A percentile compares a stretch with the other conserved stretches of the same genome.
These are phyloP conservation scores for Chlorodrepanis virens DNA, from an alignment of 2,113 vertebrate species.

Conservation along the genomic window DNA sequence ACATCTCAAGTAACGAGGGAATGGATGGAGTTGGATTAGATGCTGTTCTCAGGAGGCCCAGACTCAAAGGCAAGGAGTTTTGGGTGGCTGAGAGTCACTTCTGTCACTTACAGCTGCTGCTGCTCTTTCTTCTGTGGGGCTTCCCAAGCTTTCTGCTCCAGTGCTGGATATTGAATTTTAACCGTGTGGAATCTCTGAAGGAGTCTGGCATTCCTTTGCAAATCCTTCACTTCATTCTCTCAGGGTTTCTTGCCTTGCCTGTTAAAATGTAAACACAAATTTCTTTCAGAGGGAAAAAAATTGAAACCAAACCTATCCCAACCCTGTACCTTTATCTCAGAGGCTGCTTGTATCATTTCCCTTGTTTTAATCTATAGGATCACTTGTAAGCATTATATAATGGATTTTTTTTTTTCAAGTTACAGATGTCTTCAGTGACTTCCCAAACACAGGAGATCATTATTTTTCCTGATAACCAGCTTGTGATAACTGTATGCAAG, in stretches of 20 bases:
- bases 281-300: background rate
- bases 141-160: background rate
- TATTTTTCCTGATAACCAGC: constrained; percentile 9
- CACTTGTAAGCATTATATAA: background rate
- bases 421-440: background rate
- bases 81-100: background rate
- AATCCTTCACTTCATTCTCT: background rate
- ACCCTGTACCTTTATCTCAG: background rate
- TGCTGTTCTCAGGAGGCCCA: background rate
- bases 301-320: background rate
- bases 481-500: background rate
- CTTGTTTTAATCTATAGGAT: background rate
- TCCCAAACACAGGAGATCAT: background rate
- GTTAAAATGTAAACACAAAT: background rate
- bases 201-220: constrained; percentile 28
- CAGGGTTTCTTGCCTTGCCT: background rate
- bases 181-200: constrained; percentile 1
- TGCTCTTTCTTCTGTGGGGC: background rate
- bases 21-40: background rate
- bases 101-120: background rate
- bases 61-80: background rate
- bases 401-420: background rate
- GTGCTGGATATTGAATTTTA: constrained; percentile 24
- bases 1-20: fast-evolving
- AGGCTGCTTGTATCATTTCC: background rate